Conservation (phyloP, 2,113 vertebrate genomes). For the Ptyas mucosa region DNA sequence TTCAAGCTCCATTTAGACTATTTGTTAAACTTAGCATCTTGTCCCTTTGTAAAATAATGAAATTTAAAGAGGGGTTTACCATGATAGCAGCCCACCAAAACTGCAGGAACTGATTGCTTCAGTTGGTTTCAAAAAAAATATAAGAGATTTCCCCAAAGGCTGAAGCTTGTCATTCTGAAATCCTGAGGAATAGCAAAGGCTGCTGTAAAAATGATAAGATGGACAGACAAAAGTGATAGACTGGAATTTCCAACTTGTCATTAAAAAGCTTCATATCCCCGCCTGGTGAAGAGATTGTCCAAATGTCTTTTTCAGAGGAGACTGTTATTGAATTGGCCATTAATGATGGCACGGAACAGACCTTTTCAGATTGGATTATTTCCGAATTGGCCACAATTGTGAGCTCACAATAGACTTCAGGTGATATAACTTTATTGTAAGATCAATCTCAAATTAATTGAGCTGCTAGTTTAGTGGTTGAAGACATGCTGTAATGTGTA, state of each 20-base stretch:
- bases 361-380: background rate
- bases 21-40: constrained; percentile 4
- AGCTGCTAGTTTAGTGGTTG: background rate
- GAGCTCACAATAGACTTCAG: background rate
- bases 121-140: constrained; percentile 42
- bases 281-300: background rate
- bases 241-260: constrained; percentile 10
- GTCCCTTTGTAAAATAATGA: background rate
- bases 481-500: background rate
- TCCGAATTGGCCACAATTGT: background rate
- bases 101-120: constrained; percentile 33
- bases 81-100: background rate
- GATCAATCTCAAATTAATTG: background rate
- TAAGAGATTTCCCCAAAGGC: constrained; percentile 46
- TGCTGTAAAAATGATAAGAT: constrained; percentile 36
- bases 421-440: background rate
- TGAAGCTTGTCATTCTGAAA: constrained; percentile 35
- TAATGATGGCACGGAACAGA: background rate
- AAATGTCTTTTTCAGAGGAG: background rate
- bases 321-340: background rate
- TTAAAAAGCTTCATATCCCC: constrained; percentile 39
- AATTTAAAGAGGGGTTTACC: constrained; percentile 22
- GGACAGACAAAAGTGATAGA: constrained; percentile 34
- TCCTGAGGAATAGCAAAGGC: constrained; percentile 9
- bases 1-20: background rate